Conservation (phyloP, 1,140 invertebrate genomes). For the Drosophila nigrodunni region DNA sequence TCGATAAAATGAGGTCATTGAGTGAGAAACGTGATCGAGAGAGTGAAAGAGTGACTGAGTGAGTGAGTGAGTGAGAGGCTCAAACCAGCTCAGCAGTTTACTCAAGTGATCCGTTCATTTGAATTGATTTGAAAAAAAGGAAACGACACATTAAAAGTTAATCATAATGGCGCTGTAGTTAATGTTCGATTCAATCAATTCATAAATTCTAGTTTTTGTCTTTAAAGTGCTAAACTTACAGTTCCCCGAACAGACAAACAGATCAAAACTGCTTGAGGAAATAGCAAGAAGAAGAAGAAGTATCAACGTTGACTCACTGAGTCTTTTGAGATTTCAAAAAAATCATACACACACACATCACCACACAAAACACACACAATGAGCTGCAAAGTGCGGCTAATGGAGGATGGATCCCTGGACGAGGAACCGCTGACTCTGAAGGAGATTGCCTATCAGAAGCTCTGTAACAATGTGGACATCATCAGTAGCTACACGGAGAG, state of each 20-base stretch:
- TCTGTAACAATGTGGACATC: constrained; percentile 87
- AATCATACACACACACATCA: not conserved
- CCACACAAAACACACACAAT: constrained; percentile 51
- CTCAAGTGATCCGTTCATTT: no score
- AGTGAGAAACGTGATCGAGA: not conserved
- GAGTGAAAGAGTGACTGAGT: not conserved
- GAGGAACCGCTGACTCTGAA: constrained; percentile 85
- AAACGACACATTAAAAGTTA: no score
- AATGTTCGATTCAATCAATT: constrained; percentile 31
- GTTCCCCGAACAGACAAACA: constrained; percentile 2
- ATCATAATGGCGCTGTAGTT: constrained; percentile 21
- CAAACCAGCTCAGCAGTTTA: no score
- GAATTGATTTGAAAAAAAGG: no score
- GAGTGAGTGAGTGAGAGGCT: not conserved
- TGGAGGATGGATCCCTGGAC: constrained; percentile 79
- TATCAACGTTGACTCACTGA: constrained; percentile 32
- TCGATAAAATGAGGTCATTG: not conserved
- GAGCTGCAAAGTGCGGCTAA: constrained; percentile 84
- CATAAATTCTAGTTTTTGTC: constrained; percentile 35
- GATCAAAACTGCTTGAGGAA: not conserved
- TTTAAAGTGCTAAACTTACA: not conserved
- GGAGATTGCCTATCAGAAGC: constrained; percentile 88
- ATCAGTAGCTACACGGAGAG: constrained; percentile 84
- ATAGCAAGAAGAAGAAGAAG: not conserved
- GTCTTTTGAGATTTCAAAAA: not conserved